Conservation (phyloP, 2,888 invertebrate genomes). For the Phalera bucephala region DNA sequence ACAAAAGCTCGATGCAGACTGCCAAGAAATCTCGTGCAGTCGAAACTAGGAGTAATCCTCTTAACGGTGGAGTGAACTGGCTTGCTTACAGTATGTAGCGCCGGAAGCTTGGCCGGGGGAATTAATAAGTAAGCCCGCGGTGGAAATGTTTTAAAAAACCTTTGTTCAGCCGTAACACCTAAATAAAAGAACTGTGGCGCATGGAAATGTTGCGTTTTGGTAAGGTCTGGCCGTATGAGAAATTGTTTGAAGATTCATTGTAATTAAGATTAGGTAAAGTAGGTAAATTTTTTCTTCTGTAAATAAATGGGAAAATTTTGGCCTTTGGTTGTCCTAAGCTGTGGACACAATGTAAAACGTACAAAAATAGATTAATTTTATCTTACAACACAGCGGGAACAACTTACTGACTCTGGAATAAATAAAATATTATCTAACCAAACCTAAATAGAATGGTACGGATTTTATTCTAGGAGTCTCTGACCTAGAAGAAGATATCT, state of each 20-base stretch:
- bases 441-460: slow-evolving; percentile 2
- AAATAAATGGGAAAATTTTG: no score
- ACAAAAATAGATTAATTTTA: no score
- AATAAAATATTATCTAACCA: slow-evolving; percentile 1
- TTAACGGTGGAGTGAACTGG: slow-evolving; percentile 46
- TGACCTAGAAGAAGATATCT: neutral
- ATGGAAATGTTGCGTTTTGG: no score
- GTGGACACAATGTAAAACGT: no score
- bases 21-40: slow-evolving; percentile 45
- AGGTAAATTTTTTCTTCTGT: no score
- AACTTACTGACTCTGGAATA: neutral
- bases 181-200: no score
- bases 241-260: no score
- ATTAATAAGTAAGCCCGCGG: slow-evolving; percentile 31
- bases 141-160: slow-evolving; percentile 22
- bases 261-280: no score
- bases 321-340: no score
- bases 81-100: slow-evolving; percentile 37
- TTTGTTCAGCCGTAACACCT: slow-evolving; percentile 2
- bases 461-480: neutral
- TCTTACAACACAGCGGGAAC: no score
- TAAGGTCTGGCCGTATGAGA: no score
- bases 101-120: slow-evolving; percentile 18
- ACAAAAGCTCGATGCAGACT: slow-evolving; percentile 48
- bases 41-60: slow-evolving; percentile 51